Base-by-base conservation (phyloP, 2,113 vertebrate genomes). In the Chloebia gouldiae region DNA sequence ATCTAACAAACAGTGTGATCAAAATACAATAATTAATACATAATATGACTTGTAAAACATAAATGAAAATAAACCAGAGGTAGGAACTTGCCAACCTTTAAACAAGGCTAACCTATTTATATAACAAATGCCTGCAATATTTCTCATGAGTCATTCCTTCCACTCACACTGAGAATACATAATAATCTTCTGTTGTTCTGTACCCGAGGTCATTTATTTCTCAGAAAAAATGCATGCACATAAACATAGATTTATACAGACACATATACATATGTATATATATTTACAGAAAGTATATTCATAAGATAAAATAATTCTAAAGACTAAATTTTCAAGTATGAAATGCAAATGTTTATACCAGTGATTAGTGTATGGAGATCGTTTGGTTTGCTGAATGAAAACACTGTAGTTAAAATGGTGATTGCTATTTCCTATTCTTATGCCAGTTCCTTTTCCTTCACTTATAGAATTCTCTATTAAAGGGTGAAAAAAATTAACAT, bases 11-110 rank as follows among this genome's bases (percentile, higher is more conserved):
- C 14, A 89, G 69, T 6, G 1, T 91, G 86, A 91, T 87, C 65
- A 84, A 95, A 97, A 93, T 89, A 89, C 49, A 87, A 65, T 91
- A 96, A 93, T 97, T 96, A 95, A 85, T 92, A 85, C 78, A 93
- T 81, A 88, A 86, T 78, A 57, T 57, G 40, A 45, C 70, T 91
- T 95, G 83, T 87, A 95, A 97, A 95, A 89, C 87, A 95, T 72
- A 92, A 94, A 91, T 89, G 56, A 84, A 78, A 90, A 93, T 79
- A 49, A 92, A 87, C 23, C 53, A 33, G 69, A 87, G 45, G 77
- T 56, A 93, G 37, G 56, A 95, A 91, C 57, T 89, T 81, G 51
- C 51, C 63, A 93, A 64, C 73, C 69, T 95, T 95, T 91, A 91
- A 92, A 87, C 60, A 86, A 75, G 65, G 45, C 49, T 85, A 84